A percentile compares a stretch with the other conserved stretches of the same genome.
These are phyloP conservation scores for Caenorhabditis macrosperma DNA, from an alignment of 2,888 invertebrate species.

Conservation along the genomic window DNA sequence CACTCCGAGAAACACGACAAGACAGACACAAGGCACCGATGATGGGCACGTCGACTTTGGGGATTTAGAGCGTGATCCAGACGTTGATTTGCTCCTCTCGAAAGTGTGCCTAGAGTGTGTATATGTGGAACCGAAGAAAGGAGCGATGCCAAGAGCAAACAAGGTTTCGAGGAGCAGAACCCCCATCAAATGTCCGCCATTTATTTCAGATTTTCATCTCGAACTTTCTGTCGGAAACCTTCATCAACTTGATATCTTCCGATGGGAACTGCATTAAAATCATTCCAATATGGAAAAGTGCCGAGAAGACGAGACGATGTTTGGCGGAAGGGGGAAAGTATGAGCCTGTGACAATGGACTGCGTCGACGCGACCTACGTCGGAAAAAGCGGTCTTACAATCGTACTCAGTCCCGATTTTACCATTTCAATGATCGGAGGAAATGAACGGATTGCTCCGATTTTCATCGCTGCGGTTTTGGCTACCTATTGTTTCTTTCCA, in stretches of 20 bases:
- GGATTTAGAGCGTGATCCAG: conserved; percentile 56
- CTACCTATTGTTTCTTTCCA: background rate
- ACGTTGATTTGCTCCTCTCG: conserved; percentile 56
- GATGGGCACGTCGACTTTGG: conserved; percentile 32
- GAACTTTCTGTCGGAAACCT: conserved; percentile 24
- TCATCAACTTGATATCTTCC: conserved; percentile 34
- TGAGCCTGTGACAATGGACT: conserved; percentile 14
- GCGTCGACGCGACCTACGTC: conserved; percentile 34
- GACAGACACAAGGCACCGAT: conserved; percentile 2
- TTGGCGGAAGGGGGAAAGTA: background rate
- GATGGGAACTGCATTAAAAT: conserved; percentile 30
- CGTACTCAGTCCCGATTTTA: conserved; percentile 18
- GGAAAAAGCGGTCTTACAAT: conserved; percentile 43
- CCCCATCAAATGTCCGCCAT: no score
- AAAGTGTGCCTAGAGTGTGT: conserved; percentile 59
- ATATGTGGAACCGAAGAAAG: conserved; percentile 44
- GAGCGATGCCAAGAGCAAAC: conserved; percentile 17
- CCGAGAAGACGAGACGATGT: conserved; percentile 15
- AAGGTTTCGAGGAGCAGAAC: background rate
- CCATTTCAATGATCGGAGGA: conserved; percentile 41
- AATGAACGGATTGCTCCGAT: conserved; percentile 30
- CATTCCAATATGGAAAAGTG: conserved; percentile 42
- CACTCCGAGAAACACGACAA: conserved; percentile 23
- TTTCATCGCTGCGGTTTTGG: conserved; percentile 11
- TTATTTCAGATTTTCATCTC: conserved; percentile 28